phyloP scores from a whole-genome alignment of 1,140 invertebrate species.

The Temnothorax longispinosus region DNA sequence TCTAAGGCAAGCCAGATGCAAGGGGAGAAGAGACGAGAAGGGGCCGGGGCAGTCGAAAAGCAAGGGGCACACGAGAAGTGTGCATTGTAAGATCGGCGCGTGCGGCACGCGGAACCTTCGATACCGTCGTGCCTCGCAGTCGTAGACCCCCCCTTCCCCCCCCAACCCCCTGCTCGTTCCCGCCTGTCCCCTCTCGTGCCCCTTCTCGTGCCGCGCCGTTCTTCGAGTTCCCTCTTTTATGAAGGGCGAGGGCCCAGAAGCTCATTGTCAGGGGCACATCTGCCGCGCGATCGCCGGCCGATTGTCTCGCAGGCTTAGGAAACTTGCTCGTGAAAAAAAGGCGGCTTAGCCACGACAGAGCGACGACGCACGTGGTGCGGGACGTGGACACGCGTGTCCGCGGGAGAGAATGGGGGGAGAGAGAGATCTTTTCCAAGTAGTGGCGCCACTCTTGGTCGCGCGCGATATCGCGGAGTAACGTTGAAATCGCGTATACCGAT shows the following conservation, averaged over 20 bases:
- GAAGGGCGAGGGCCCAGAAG: constrained; percentile 79
- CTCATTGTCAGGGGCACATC: constrained; percentile 85
- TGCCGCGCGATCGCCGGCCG: constrained; percentile 82
- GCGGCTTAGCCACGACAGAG: constrained; percentile 77
- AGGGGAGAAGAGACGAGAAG: constrained; percentile 49
- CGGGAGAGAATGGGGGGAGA: constrained; percentile 1
- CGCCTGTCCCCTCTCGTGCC: constrained; percentile 42
- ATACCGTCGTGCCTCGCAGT: constrained; percentile 55
- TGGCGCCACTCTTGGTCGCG: constrained; percentile 50
- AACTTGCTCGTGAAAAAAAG: constrained; percentile 81
- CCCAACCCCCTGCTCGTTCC: not conserved
- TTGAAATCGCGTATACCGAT: not conserved
- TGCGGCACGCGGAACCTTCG: constrained; percentile 83
- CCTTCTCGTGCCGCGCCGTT: constrained; percentile 71
- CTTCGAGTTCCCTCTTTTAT: constrained; percentile 81
- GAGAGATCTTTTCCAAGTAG: constrained; percentile 43
- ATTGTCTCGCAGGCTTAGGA: constrained; percentile 84
- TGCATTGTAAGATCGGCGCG: constrained; percentile 86
- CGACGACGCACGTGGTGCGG: constrained; percentile 54
- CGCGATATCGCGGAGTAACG: not conserved
- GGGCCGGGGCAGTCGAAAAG: constrained; percentile 65
- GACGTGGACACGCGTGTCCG: constrained; percentile 58
- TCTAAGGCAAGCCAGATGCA: constrained; percentile 85
- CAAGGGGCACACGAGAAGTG: constrained; percentile 82
- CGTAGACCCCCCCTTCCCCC: constrained; percentile 67